Conservation (phyloP, 2,888 invertebrate genomes). For the Cheilosia urbana region DNA sequence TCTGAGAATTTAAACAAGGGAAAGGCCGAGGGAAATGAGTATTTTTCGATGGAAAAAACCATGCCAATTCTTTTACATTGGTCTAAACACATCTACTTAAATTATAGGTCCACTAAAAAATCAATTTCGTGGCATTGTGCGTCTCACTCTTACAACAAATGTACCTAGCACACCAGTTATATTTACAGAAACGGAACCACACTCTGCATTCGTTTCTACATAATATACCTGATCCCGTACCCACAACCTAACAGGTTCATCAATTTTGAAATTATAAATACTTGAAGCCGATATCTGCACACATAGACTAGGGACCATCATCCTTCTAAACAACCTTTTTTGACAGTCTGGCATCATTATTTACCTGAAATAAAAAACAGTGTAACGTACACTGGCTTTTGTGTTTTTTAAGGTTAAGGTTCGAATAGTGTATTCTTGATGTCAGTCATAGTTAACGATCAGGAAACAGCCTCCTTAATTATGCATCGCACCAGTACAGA, state of each 20-base stretch:
- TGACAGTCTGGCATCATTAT: not conserved
- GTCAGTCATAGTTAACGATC: constrained; percentile 5
- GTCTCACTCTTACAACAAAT: not conserved
- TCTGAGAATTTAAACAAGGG: too few species aligned
- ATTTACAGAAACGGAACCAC: constrained; percentile 26
- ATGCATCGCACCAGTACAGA: not conserved
- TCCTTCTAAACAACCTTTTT: not conserved
- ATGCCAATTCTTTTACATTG: too few species aligned
- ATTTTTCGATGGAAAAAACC: too few species aligned
- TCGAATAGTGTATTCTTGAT: not conserved
- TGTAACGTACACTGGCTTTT: not conserved
- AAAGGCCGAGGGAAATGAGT: too few species aligned
- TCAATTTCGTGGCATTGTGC: not conserved
- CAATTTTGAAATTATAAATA: constrained; percentile 10
- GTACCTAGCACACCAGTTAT: constrained; percentile 11
- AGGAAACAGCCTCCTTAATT: constrained; percentile 18
- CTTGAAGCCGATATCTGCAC: not conserved
- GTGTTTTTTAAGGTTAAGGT: not conserved
- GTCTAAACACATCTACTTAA: too few species aligned
- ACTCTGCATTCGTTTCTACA: not conserved
- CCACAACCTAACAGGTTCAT: not conserved
- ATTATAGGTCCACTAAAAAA: not conserved
- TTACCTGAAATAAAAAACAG: not conserved
- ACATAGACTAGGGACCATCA: not conserved
- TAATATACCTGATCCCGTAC: too few species aligned